These are phyloP conservation scores for Austrofundulus limnaeus DNA, from an alignment of 2,113 vertebrate genomes.

Conservation along the genomic window DNA sequence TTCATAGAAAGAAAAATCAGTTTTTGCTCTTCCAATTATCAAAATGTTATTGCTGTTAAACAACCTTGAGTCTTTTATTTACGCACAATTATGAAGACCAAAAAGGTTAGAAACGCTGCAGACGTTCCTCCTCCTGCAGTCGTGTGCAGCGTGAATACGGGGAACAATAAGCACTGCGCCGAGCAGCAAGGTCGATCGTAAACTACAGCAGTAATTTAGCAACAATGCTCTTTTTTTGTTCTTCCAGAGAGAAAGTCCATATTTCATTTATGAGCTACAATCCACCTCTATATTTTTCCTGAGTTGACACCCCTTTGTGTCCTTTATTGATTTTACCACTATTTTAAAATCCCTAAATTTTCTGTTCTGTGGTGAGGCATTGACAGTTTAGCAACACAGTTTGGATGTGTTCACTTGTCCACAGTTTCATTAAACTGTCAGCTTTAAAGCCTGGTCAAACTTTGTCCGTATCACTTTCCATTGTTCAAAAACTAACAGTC, in stretches of 20 bases:
- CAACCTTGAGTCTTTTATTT: conserved; percentile 2
- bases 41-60: conserved; percentile 7
- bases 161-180: conserved; percentile 39
- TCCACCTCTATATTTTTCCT: conserved; percentile 46
- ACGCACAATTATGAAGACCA: conserved; percentile 22
- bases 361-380: conserved; percentile 25
- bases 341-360: conserved; percentile 55
- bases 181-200: conserved; percentile 53
- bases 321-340: conserved; percentile 58
- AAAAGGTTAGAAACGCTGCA: conserved; percentile 48
- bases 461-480: conserved; percentile 11
- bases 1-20: too few species aligned
- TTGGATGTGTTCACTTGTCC: conserved; percentile 36
- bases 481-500: conserved; percentile 1
- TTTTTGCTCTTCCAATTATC: conserved; percentile 5
- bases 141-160: conserved; percentile 38
- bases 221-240: conserved; percentile 58
- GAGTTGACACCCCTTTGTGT: conserved; percentile 56
- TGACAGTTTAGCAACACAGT: conserved; percentile 33
- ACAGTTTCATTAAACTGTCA: conserved; percentile 43
- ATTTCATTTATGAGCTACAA: conserved; percentile 66
- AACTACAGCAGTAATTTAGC: conserved; percentile 66
- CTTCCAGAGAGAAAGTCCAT: conserved; percentile 48
- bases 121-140: conserved; percentile 29
- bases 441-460: background rate